These are phyloP conservation scores for Cyprinodon diabolis DNA, from an alignment of 2,797 vertebrate species.

Conservation along the genomic window DNA sequence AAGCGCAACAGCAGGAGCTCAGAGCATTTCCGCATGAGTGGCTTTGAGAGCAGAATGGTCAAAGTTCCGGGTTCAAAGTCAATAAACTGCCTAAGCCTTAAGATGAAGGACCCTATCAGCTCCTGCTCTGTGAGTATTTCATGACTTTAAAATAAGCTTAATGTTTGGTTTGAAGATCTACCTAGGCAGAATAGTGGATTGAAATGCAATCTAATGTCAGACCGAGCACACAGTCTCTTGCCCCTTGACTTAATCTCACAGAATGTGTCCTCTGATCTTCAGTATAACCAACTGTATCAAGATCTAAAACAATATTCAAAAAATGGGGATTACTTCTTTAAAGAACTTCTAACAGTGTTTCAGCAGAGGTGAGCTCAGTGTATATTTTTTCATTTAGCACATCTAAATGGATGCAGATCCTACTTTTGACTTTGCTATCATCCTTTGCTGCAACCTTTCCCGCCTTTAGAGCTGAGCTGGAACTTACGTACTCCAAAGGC, in stretches of 20 bases:
- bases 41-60: constrained; percentile 67
- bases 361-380: constrained; percentile 84
- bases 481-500: constrained; percentile 86
- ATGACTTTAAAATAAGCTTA: constrained; percentile 4
- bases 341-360: constrained; percentile 86
- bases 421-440: constrained; percentile 49
- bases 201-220: neutral
- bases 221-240: neutral
- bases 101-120: constrained; percentile 87
- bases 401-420: constrained; percentile 34
- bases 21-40: constrained; percentile 78
- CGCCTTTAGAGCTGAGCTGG: constrained; percentile 82
- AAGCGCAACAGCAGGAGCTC: constrained; percentile 30
- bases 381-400: neutral
- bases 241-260: neutral
- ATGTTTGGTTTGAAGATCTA: constrained; percentile 15
- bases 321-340: constrained; percentile 88
- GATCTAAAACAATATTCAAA: constrained; percentile 88
- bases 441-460: constrained; percentile 19
- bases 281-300: constrained; percentile 90
- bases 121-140: constrained; percentile 85
- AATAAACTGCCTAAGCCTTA: constrained; percentile 72
- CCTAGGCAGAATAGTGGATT: neutral
- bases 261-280: constrained; percentile 46
- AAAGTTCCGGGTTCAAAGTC: constrained; percentile 77